These are phyloP conservation scores for Drosophila ochracea DNA, from an alignment of 2,888 invertebrate genomes.

Conservation along the genomic window DNA sequence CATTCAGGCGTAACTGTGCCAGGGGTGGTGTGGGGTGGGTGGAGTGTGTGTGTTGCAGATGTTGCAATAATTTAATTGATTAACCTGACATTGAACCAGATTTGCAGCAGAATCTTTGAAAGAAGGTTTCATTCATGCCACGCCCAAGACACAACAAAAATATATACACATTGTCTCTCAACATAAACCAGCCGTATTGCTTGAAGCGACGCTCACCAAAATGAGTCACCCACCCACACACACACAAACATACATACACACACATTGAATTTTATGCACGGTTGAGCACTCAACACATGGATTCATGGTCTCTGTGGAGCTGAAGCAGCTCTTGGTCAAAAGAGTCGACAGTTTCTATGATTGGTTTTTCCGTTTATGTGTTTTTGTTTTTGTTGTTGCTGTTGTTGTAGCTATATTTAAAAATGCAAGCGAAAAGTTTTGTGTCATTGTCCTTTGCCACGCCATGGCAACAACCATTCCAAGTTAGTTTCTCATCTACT, in stretches of 20 bases:
- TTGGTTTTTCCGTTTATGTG: conserved; percentile 13
- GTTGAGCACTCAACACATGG: conserved; percentile 15
- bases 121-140: conserved; percentile 44
- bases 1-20: conserved; percentile 34
- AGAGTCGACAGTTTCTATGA: conserved; percentile 21
- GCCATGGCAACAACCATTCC: conserved; percentile 3
- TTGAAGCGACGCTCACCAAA: conserved; percentile 14
- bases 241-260: not conserved
- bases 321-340: conserved; percentile 8
- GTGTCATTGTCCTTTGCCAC: conserved; percentile 68
- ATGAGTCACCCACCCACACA: conserved; percentile 35
- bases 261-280: conserved; percentile 40
- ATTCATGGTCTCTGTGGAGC: conserved; percentile 9
- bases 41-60: conserved; percentile 21
- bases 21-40: not conserved
- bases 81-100: conserved; percentile 71
- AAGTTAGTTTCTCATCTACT: conserved; percentile 16
- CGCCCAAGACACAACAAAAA: conserved; percentile 25
- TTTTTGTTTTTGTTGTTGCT: conserved; percentile 7
- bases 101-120: conserved; percentile 23
- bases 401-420: conserved; percentile 31
- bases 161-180: conserved; percentile 56
- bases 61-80: conserved; percentile 48
- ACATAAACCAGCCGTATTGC: conserved; percentile 17
- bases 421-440: conserved; percentile 33